Evolutionary conservation across 2,797 vertebrate species (phyloP).

Genomic region (Micrastur ruficollis): DNA sequence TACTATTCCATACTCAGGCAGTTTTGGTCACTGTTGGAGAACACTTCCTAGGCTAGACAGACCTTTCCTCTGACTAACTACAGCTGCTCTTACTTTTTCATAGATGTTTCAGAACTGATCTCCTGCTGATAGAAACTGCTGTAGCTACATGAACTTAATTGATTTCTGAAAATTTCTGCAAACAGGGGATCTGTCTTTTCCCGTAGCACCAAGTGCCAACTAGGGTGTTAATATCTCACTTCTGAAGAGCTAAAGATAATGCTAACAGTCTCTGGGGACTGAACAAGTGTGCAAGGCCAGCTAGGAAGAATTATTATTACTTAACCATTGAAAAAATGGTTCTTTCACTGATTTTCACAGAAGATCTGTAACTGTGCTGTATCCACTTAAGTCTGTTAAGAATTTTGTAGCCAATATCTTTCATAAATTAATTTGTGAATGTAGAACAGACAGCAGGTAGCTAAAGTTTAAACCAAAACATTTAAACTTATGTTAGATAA

Average conservation of each 20-base stretch:
- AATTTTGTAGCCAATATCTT: not conserved
- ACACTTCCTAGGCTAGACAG: not conserved
- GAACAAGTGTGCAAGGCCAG: not conserved
- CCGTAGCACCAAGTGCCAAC: not conserved
- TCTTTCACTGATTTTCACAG: not conserved
- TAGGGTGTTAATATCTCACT: not conserved
- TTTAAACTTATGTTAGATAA: not conserved
- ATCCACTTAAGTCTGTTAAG: not conserved
- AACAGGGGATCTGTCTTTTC: not conserved
- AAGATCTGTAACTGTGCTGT: not conserved
- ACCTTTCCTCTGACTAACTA: not conserved
- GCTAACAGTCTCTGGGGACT: not conserved
- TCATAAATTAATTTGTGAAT: not conserved
- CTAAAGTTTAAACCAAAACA: not conserved
- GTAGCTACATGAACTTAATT: not conserved
- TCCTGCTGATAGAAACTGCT: conserved; percentile 1
- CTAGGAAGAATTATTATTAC: not conserved
- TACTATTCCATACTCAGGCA: not conserved
- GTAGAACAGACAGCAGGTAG: not conserved
- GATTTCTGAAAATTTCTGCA: conserved; percentile 3
- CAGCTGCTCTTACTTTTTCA: not conserved
- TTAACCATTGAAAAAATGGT: not conserved
- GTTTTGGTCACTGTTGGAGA: not conserved
- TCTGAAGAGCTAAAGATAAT: not conserved
- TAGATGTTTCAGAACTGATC: not conserved